These are phyloP conservation scores for Cherax destructor DNA, from an alignment of 1,140 invertebrate species.

Conservation along the genomic window DNA sequence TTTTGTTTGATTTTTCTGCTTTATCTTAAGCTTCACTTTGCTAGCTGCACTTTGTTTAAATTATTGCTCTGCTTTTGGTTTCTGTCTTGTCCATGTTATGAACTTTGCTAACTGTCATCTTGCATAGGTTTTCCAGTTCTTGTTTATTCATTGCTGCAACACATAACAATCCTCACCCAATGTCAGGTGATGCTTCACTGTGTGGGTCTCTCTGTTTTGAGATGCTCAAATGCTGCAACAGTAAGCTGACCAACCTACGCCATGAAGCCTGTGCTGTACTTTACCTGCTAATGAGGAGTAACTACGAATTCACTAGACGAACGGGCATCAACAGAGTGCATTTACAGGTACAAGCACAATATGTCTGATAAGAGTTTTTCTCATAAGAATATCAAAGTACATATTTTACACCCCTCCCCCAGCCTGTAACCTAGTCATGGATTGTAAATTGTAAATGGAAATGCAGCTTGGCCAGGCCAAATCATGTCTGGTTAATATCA, in stretches of 20 bases:
- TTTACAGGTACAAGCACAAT: constrained; percentile 79
- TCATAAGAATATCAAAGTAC: too few species aligned
- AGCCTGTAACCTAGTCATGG: too few species aligned
- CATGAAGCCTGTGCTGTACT: constrained; percentile 93
- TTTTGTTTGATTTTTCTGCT: constrained; percentile 1
- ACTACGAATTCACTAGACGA: constrained; percentile 90
- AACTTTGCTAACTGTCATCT: not conserved
- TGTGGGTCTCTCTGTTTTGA: constrained; percentile 91
- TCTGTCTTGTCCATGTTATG: not conserved
- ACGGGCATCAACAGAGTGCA: constrained; percentile 91
- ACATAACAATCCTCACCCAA: constrained; percentile 31
- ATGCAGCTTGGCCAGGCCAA: too few species aligned
- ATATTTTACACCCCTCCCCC: not conserved
- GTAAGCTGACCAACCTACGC: constrained; percentile 85
- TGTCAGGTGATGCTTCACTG: constrained; percentile 85
- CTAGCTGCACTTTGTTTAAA: not conserved
- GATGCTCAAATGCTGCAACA: constrained; percentile 87
- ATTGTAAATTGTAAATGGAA: too few species aligned
- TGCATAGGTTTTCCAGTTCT: not conserved
- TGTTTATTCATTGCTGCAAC: constrained; percentile 8
- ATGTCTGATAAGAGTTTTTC: not conserved
- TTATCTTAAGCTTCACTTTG: constrained; percentile 4
- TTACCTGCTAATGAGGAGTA: constrained; percentile 93
- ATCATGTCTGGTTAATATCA: too few species aligned
- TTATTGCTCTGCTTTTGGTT: not conserved